Base-by-base conservation (phyloP, 1,140 invertebrate genomes). In the Coelopa frigida region DNA sequence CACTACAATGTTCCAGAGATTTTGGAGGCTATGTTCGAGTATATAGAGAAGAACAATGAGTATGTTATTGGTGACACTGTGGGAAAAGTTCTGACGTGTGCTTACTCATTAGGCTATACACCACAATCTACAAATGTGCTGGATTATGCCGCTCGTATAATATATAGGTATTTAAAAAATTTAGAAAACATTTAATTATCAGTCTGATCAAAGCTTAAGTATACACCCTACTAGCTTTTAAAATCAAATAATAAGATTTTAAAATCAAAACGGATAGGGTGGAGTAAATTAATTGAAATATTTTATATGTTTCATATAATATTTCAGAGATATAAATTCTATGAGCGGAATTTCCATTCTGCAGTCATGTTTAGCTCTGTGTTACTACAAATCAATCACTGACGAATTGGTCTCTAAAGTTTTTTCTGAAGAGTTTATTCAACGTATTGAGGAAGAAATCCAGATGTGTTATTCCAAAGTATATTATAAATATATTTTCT, bases 391-490 rank as follows among this genome's bases (percentile, higher is more conserved):
- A 47, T 47, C 51, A 11, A 61, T 78, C 43, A 66, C 73, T 4
- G 62, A 68, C 18, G 55, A 67, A 29, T 55, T 78, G 6, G 61
- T 78, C 12, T 67, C 74, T 53, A 58, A 70, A 48, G 70, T 78
- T 17, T 78, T 78, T 51, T 75, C 70, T 45, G 70, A 74, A 2
- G 67, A 72, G 42, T 78, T 78, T 48, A 69, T 78, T 46, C 73
- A 78, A 42, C 68, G 72, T 47, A 53, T 78, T 7, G 76, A 78
- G 44, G 56, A 70, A 11, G 76, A 78, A 56, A 64, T 78, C 44
- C 59, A 68, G 31, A 66, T 69, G 46, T 73, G 72, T 45, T 75
- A 75, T 50, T 73, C 67, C 5, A 75, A 72, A 53, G 71, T 72
- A 52, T 22, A 6, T 21, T 36, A 11, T 11, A 17, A 10, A 31